Conservation (phyloP, 2,113 vertebrate genomes). For the Aplodontia rufa region DNA sequence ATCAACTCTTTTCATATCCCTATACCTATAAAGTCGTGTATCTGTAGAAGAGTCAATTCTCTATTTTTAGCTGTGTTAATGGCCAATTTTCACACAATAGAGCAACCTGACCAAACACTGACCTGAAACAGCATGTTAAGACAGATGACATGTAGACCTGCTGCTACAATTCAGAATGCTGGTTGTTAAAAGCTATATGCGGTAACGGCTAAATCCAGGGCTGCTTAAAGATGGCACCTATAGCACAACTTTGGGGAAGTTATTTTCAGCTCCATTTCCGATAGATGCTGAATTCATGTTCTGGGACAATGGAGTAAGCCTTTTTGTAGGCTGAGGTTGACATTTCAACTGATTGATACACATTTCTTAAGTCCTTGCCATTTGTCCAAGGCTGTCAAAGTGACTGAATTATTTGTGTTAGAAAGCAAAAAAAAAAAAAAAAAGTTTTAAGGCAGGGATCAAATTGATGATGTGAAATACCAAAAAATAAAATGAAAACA, state of each 20-base stretch:
- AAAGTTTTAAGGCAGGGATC: conserved; percentile 43
- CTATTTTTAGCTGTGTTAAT: conserved; percentile 64
- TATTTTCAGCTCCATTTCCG: conserved; percentile 52
- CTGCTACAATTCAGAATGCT: neutral
- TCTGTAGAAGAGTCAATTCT: conserved; percentile 39
- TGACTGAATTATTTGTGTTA: conserved; percentile 33
- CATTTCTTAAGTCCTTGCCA: conserved; percentile 39
- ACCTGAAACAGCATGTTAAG: conserved; percentile 59
- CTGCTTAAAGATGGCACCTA: conserved; percentile 50
- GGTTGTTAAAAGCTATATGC: conserved; percentile 55
- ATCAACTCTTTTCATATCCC: conserved; percentile 34
- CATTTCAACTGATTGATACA: conserved; percentile 47
- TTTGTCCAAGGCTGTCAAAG: conserved; percentile 20
- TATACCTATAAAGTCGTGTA: conserved; percentile 25
- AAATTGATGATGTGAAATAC: conserved; percentile 51
- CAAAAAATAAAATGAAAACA: conserved; percentile 48
- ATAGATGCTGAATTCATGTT: neutral
- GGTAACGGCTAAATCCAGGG: conserved; percentile 21
- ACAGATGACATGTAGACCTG: conserved; percentile 28
- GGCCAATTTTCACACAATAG: conserved; percentile 63
- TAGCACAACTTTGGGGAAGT: conserved; percentile 6
- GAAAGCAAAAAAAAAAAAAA: conserved; percentile 31
- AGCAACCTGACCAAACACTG: conserved; percentile 46
- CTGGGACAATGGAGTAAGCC: conserved; percentile 5
- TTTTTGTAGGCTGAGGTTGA: conserved; percentile 44